Evolutionary conservation across 2,113 vertebrate genomes (phyloP), one percentile per base, ranked within the genome.

Genomic region (Rhinolophus ferrumequinum): DNA sequence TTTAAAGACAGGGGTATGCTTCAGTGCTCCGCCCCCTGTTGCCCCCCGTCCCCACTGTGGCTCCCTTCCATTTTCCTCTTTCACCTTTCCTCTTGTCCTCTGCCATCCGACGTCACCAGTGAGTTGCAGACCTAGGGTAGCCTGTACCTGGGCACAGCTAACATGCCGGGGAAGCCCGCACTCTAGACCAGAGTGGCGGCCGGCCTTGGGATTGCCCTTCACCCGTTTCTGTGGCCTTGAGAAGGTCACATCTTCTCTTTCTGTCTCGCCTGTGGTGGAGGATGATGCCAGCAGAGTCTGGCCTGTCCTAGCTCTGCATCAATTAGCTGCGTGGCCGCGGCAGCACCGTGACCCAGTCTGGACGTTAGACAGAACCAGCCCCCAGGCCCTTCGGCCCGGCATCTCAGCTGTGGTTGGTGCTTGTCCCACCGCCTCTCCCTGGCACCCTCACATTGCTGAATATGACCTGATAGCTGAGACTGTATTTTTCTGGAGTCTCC

Each of bases 11-110:
- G 5, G 8, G 2, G 24, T 6, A 8, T 18, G 26, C 24, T 21
- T 41, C 1, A 1, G 8, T 3, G 15, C 5, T 41, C 30, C 8
- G 58, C 44, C 22, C 14, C 16, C 33, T 2, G 4, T 0, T 12
- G 10, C 10, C 3, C 26, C 1, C 0, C 5, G 3, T 4, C 18
- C 6, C 38, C 15, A 1, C 24, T 7, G 0, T 11, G 21, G 18
- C 5, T n/a, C 28, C n/a, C 75, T 21, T 18, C 10, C 19, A 0
- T 28, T 47, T 2, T 2, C 4, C 16, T 24, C 33, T 14, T 47
- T 16, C 47, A 9, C 54, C 35, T 41, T 19, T 33, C 38, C 56
- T 56, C 75, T 24, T 3, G 7, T 19, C 30, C 7, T 18, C 19
- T 14, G 18, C 22, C 2, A 0, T 3, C 3, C 47, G 8, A 47